Percentiles rank a stretch among this genome's conserved stretches.
Conservation (phyloP, 2,797 vertebrate species). For the Microtus obscurus region DNA sequence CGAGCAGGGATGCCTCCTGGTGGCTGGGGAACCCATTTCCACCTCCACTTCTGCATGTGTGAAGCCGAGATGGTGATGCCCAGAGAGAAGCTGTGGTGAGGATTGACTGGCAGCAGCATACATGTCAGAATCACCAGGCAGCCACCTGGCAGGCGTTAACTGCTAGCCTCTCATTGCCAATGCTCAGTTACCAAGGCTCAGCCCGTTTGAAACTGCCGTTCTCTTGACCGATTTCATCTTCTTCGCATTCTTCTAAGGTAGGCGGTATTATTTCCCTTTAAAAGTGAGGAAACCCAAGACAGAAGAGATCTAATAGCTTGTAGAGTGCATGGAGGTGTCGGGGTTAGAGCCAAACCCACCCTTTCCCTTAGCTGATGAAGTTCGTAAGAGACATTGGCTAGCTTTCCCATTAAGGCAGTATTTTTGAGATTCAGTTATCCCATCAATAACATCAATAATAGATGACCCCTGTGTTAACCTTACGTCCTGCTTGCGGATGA, state of each 20-base stretch:
- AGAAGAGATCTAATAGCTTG: conserved; percentile 2
- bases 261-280: not conserved
- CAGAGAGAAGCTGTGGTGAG: not conserved
- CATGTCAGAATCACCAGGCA: not conserved
- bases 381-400: not conserved
- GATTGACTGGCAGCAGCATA: conserved; percentile 42
- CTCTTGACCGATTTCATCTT: not conserved
- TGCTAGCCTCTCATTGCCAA: conserved; percentile 22
- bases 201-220: not conserved
- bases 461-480: rapidly evolving
- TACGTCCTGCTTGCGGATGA: not conserved
- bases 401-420: conserved; percentile 35
- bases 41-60: not conserved
- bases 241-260: not conserved
- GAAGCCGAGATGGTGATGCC: not conserved
- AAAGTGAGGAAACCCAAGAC: not conserved
- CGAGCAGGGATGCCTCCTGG: not conserved
- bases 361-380: not conserved
- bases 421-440: conserved; percentile 1
- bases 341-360: not conserved
- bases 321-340: not conserved
- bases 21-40: not conserved
- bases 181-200: not conserved
- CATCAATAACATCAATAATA: not conserved
- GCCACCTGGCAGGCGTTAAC: not conserved